phyloP scores from a whole-genome alignment of 1,140 invertebrate species.

The Leucophenga varia region DNA sequence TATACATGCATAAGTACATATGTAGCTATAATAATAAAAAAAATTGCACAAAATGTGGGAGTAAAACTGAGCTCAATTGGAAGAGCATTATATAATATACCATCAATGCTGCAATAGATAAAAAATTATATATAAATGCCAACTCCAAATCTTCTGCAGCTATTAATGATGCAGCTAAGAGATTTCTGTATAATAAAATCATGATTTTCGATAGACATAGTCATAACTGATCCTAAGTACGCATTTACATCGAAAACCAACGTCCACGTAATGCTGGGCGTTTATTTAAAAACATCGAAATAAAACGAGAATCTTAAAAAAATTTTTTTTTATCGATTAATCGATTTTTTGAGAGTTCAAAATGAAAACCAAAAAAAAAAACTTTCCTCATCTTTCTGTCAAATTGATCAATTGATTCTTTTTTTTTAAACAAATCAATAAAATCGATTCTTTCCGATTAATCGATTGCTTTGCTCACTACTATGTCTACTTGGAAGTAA shows the following conservation, averaged over 20 bases:
- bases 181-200: background rate
- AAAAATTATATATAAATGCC: conserved; percentile 1
- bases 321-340: conserved; percentile 5
- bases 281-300: too few relatives aligned
- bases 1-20: too few relatives aligned
- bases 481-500: background rate
- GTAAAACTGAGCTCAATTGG: too few relatives aligned
- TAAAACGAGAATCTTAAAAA: conserved; percentile 3
- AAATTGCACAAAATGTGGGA: too few relatives aligned
- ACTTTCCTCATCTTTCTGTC: background rate
- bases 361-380: conserved; percentile 1
- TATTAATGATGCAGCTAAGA: conserved; percentile 3
- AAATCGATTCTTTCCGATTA: background rate
- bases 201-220: too few relatives aligned
- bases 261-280: background rate
- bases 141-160: background rate
- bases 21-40: too few relatives aligned
- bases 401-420: background rate
- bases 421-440: background rate
- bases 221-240: background rate
- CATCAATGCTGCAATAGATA: too few relatives aligned
- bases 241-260: background rate
- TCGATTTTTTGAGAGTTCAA: too few relatives aligned
- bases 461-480: too few relatives aligned
- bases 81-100: too few relatives aligned